A percentile compares a stretch with the other conserved stretches of the same genome.
Evolutionary conservation across 30 jellyfish, hydroid and myxozoan genomes (phyloP).

Genomic region (Clytia hemisphaerica): DNA sequence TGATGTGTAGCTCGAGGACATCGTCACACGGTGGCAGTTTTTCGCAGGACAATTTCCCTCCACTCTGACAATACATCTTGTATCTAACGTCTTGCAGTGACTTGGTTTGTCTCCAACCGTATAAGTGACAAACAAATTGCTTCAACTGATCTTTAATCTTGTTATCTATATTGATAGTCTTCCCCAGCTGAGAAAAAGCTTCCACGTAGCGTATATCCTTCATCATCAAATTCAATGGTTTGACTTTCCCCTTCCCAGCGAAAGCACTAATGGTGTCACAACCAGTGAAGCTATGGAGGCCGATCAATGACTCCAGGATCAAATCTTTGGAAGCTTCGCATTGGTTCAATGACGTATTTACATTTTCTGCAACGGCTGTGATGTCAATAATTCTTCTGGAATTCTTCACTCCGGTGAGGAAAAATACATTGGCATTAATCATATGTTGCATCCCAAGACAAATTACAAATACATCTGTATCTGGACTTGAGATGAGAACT

Average conservation of each 20-base stretch:
- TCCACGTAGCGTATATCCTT: constrained; percentile 6
- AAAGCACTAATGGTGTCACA: too few relatives aligned
- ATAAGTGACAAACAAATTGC: constrained; percentile 30
- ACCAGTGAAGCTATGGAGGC: constrained; percentile 24
- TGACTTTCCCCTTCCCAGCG: constrained; percentile 31
- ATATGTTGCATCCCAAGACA: too few relatives aligned
- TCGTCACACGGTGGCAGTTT: too few relatives aligned
- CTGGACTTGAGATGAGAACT: neutral
- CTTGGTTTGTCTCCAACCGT: too few relatives aligned
- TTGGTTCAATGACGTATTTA: too few relatives aligned
- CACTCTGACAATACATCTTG: constrained; percentile 38
- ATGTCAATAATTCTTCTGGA: constrained; percentile 6
- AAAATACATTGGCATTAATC: constrained; percentile 23
- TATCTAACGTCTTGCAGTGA: constrained; percentile 30
- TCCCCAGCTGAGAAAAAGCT: constrained; percentile 14
- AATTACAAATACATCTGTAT: constrained; percentile 1
- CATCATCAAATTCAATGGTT: too few relatives aligned
- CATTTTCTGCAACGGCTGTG: constrained; percentile 4
- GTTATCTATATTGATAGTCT: neutral
- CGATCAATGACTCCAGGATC: constrained; percentile 1
- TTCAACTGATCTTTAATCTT: constrained; percentile 11
- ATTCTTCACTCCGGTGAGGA: too few relatives aligned
- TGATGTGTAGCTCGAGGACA: constrained; percentile 28
- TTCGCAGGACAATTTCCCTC: too few relatives aligned
- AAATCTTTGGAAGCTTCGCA: neutral